Conservation (phyloP, 2,888 invertebrate genomes). For the Lymantria dispar region DNA sequence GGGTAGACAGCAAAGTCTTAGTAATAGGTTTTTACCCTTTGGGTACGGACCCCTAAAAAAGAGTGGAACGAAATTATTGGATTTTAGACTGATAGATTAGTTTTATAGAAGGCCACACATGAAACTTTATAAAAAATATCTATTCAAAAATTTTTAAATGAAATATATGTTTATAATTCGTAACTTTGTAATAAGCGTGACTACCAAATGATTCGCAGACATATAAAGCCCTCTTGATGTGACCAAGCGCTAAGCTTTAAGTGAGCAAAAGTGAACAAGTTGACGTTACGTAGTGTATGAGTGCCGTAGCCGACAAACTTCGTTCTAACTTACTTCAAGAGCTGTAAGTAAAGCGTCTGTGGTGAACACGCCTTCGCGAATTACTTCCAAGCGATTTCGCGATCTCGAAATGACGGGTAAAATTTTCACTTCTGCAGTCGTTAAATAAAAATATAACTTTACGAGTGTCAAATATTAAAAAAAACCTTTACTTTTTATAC, state of each 20-base stretch:
- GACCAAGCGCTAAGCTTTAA: constrained; percentile 40
- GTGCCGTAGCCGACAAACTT: constrained; percentile 58
- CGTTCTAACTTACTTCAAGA: constrained; percentile 62
- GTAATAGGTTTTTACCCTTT: too few species aligned
- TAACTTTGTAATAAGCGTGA: not conserved
- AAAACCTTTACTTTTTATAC: too few species aligned
- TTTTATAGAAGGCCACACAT: too few species aligned
- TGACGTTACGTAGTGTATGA: constrained; percentile 64
- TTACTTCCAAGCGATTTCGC: constrained; percentile 72
- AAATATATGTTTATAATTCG: too few species aligned
- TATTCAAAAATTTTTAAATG: too few species aligned
- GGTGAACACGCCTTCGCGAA: constrained; percentile 59
- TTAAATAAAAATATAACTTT: not conserved
- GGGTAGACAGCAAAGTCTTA: too few species aligned
- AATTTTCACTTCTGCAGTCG: constrained; percentile 48
- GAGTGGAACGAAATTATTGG: too few species aligned
- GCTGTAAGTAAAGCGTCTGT: constrained; percentile 62
- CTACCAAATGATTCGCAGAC: constrained; percentile 10
- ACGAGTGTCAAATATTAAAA: too few species aligned
- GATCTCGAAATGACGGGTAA: constrained; percentile 61
- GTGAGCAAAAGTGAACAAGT: constrained; percentile 63
- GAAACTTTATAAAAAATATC: too few species aligned
- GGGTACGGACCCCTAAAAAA: too few species aligned
- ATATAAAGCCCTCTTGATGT: constrained; percentile 34
- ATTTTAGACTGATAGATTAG: too few species aligned